Conservation (phyloP, 1,140 invertebrate species). For the Hycleus cichorii region DNA sequence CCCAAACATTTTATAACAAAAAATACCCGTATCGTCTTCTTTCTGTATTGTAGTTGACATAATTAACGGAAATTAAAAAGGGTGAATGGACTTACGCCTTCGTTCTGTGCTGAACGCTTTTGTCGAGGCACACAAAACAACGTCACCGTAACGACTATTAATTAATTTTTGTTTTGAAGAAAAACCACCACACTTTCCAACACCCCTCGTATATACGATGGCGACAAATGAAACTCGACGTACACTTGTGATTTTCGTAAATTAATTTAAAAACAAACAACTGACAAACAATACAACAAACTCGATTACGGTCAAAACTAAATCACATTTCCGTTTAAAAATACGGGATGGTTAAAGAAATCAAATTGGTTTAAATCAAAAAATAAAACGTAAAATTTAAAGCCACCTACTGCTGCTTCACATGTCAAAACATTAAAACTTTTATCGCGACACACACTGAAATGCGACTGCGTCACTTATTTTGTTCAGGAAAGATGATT, state of each 20-base stretch:
- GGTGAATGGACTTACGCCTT: slow-evolving; percentile 35
- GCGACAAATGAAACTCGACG: too few relatives aligned
- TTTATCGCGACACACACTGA: neutral
- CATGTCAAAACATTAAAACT: slow-evolving; percentile 14
- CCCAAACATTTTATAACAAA: too few relatives aligned
- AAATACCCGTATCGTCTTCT: too few relatives aligned
- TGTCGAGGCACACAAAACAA: slow-evolving; percentile 43
- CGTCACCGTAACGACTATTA: slow-evolving; percentile 39
- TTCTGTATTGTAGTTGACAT: too few relatives aligned
- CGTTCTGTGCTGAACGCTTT: slow-evolving; percentile 41
- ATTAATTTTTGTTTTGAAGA: slow-evolving; percentile 3
- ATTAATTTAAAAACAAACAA: too few relatives aligned
- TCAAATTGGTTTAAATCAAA: neutral
- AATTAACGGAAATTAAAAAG: neutral
- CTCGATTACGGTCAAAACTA: too few relatives aligned
- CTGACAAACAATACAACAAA: too few relatives aligned
- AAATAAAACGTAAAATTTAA: slow-evolving; percentile 12
- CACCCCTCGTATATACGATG: too few relatives aligned
- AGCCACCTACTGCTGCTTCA: neutral
- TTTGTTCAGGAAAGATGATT: too few relatives aligned
- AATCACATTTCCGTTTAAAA: neutral
- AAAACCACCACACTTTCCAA: neutral
- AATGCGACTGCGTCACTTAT: slow-evolving; percentile 10
- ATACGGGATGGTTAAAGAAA: neutral
- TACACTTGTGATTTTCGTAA: too few relatives aligned